Evolutionary conservation across 2,113 vertebrate genomes (phyloP).

Genomic region (Myanophis thanlyinensis): DNA sequence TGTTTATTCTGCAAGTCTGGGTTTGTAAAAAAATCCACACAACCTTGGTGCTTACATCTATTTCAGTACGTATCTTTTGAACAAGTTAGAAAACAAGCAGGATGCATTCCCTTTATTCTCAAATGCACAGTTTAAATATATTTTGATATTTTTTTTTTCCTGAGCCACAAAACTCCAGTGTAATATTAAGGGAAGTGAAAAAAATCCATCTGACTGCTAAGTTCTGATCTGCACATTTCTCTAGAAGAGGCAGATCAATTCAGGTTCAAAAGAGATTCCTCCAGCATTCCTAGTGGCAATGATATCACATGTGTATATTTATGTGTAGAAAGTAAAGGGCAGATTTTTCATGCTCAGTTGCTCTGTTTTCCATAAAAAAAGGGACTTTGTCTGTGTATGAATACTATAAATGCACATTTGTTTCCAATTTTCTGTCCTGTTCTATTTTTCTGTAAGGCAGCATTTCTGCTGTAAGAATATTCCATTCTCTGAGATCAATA

Average conservation of each 20-base stretch:
- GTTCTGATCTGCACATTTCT: neutral
- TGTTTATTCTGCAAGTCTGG: neutral
- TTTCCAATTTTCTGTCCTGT: neutral
- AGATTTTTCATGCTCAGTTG: neutral
- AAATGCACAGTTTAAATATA: neutral
- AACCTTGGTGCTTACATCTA: neutral
- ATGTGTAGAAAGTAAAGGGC: neutral
- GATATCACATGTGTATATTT: neutral
- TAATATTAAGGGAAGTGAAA: neutral
- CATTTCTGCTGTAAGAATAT: neutral
- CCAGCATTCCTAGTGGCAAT: neutral
- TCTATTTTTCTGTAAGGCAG: neutral
- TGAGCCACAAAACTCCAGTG: neutral
- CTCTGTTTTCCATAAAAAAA: neutral
- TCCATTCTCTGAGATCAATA: neutral
- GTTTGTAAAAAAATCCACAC: neutral
- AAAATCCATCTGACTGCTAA: neutral
- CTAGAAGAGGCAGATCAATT: neutral
- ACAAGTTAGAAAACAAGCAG: neutral
- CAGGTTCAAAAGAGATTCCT: neutral
- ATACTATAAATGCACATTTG: neutral
- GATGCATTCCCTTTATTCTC: neutral
- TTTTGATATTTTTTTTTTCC: neutral
- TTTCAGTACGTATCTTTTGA: neutral
- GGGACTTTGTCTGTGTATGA: neutral